phyloP scores from a whole-genome alignment of 2,888 invertebrate species.

The Drosophila peninsularis region DNA sequence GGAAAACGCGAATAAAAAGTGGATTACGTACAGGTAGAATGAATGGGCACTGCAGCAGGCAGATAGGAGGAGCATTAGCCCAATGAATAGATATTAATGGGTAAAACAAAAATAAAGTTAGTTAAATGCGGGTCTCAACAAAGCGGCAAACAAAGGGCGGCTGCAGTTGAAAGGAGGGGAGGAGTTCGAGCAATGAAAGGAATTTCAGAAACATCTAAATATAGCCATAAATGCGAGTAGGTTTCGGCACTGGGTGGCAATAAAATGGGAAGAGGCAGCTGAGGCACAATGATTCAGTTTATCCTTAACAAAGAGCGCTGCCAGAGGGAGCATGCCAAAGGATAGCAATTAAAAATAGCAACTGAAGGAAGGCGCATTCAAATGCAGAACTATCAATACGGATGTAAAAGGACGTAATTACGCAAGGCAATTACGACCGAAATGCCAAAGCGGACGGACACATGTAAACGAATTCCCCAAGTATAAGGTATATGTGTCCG shows the following conservation, averaged over 20 bases:
- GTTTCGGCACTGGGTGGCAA: neutral
- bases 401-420: neutral
- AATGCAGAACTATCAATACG: neutral
- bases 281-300: neutral
- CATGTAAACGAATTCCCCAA: neutral
- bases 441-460: neutral
- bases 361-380: too few relatives aligned
- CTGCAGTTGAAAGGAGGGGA: neutral
- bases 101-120: neutral
- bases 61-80: neutral
- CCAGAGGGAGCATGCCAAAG: neutral
- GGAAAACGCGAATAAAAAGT: neutral
- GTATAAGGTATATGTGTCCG: neutral
- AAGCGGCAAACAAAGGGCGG: neutral
- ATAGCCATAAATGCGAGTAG: neutral
- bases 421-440: neutral
- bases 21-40: constrained; percentile 9
- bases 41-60: constrained; percentile 6
- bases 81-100: constrained; percentile 9
- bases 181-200: neutral
- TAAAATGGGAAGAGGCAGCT: neutral
- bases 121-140: neutral
- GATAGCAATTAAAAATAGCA: neutral
- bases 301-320: neutral
- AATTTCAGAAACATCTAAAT: neutral